Conservation (phyloP, 2,888 invertebrate species). For the Augiades crinisus region DNA sequence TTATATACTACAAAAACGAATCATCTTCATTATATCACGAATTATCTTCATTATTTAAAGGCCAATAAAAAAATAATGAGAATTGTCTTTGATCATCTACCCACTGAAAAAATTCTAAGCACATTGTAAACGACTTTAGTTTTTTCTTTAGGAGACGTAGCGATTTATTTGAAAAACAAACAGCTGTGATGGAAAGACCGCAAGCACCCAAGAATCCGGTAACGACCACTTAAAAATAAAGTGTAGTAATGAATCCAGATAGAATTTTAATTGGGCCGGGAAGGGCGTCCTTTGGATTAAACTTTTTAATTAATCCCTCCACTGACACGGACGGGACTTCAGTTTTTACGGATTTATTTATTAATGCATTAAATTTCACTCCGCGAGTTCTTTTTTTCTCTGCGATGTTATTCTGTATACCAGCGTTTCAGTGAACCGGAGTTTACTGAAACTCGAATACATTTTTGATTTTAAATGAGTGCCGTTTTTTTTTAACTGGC, state of each 20-base stretch:
- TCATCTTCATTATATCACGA: too few relatives aligned
- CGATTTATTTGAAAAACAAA: constrained; percentile 10
- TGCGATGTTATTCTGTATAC: constrained; percentile 6
- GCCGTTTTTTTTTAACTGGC: neutral
- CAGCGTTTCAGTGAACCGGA: neutral
- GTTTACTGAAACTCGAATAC: neutral
- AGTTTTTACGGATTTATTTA: constrained; percentile 51
- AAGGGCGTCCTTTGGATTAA: constrained; percentile 46
- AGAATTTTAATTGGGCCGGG: constrained; percentile 70
- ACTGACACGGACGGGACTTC: constrained; percentile 51
- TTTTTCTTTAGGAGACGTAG: constrained; percentile 1
- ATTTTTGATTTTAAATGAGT: neutral
- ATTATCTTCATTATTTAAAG: too few relatives aligned
- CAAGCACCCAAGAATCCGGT: constrained; percentile 39
- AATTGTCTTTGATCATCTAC: too few relatives aligned
- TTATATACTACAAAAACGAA: too few relatives aligned
- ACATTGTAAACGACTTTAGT: neutral
- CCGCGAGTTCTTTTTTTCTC: constrained; percentile 38
- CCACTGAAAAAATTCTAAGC: too few relatives aligned
- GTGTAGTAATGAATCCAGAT: constrained; percentile 63
- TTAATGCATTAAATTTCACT: constrained; percentile 44
- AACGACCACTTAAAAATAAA: constrained; percentile 65
- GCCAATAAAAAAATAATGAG: too few relatives aligned
- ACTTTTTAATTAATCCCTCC: constrained; percentile 74
- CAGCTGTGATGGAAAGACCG: constrained; percentile 32